Conservation (phyloP, 2,113 vertebrate species). For the Xenopus laevis region DNA sequence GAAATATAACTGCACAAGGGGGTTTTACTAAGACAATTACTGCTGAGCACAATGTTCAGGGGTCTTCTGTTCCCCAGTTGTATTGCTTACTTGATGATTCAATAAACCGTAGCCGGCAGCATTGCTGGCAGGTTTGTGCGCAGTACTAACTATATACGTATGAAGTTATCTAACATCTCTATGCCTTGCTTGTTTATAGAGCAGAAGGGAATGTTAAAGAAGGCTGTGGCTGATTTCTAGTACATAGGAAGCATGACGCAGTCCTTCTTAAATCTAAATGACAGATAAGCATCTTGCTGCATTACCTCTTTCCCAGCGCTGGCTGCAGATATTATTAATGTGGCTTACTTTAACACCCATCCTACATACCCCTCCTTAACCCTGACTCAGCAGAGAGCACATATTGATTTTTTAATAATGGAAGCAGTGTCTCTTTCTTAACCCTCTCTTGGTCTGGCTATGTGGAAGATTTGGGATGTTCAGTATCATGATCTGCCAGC, state of each 20-base stretch:
- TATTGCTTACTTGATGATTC: too few relatives aligned
- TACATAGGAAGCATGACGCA: background rate
- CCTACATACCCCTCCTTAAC: background rate
- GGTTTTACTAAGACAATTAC: too few relatives aligned
- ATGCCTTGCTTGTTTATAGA: too few relatives aligned
- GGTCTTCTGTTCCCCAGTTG: too few relatives aligned
- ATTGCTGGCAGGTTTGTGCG: too few relatives aligned
- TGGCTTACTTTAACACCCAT: background rate
- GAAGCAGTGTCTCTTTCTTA: constrained; percentile 5
- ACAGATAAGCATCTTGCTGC: background rate
- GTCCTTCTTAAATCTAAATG: background rate
- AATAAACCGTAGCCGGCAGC: too few relatives aligned
- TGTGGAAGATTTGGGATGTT: background rate
- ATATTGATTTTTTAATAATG: constrained; percentile 33
- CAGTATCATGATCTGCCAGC: background rate
- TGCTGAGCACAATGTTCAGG: too few relatives aligned
- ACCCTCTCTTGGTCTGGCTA: background rate
- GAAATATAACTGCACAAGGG: too few relatives aligned
- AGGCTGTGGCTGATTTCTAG: background rate
- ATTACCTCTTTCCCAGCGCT: background rate
- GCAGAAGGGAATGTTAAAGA: background rate
- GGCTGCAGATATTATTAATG: background rate
- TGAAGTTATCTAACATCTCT: too few relatives aligned
- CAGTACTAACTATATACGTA: too few relatives aligned
- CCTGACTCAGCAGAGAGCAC: constrained; percentile 23